Percentiles rank a stretch among this genome's conserved stretches.
Conservation (phyloP, 2,888 invertebrate species). For the Hylaea fasciaria region DNA sequence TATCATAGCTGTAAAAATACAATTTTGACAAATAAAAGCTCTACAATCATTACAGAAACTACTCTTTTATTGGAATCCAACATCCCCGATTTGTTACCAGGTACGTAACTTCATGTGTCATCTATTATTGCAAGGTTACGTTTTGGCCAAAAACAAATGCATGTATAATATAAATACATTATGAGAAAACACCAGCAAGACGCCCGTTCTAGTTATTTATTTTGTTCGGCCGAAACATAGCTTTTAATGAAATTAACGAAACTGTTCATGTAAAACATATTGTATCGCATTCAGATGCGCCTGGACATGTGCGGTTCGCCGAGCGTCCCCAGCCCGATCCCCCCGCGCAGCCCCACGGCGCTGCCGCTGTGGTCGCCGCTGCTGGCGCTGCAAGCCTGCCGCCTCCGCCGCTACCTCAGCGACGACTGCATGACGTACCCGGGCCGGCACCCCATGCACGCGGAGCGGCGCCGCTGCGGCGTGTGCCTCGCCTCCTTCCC, state of each 20-base stretch:
- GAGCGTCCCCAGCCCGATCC: slow-evolving; percentile 65
- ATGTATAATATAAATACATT: background rate
- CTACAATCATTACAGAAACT: slow-evolving; percentile 84
- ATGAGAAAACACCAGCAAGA: background rate
- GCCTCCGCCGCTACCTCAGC: slow-evolving; percentile 78
- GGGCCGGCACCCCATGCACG: slow-evolving; percentile 66
- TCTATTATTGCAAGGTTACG: background rate
- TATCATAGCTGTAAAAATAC: slow-evolving; percentile 96
- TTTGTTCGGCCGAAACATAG: background rate
- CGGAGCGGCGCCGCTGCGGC: slow-evolving; percentile 87
- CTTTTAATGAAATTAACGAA: background rate
- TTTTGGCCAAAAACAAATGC: slow-evolving; percentile 2
- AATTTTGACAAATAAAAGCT: slow-evolving; percentile 93
- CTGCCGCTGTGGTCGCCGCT: slow-evolving; percentile 79
- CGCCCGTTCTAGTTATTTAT: background rate
- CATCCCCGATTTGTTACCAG: slow-evolving; percentile 15
- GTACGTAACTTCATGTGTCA: slow-evolving; percentile 28
- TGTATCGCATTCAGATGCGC: slow-evolving; percentile 71
- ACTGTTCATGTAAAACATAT: background rate
- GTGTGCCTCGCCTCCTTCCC: slow-evolving; percentile 95
- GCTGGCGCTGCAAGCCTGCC: slow-evolving; percentile 78
- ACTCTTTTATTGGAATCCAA: slow-evolving; percentile 59
- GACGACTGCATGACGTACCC: slow-evolving; percentile 81
- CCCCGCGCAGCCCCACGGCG: slow-evolving; percentile 64
- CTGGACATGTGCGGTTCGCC: slow-evolving; percentile 75